phyloP scores from a whole-genome alignment of 2,797 vertebrate genomes.

The Odontamblyopus lacepedii region DNA sequence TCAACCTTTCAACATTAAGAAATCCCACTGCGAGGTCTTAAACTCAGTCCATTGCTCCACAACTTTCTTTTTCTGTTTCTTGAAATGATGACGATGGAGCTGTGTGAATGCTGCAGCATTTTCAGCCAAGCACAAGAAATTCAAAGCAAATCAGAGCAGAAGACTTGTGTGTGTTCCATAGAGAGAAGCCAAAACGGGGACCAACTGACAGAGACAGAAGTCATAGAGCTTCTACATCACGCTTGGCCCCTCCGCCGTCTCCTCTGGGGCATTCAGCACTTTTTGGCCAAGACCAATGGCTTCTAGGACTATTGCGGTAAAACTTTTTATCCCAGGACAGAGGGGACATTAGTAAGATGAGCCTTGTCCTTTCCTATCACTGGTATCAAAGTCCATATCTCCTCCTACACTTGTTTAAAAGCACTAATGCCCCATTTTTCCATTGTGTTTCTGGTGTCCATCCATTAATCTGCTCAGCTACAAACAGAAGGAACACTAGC shows the following conservation, averaged over 20 bases:
- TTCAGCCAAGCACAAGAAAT: too few relatives aligned
- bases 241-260: constrained; percentile 19
- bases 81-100: constrained; percentile 53
- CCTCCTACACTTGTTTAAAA: constrained; percentile 6
- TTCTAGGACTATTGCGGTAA: constrained; percentile 42
- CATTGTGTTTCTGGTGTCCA: constrained; percentile 30
- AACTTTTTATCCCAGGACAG: constrained; percentile 37
- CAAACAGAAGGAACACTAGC: neutral
- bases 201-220: constrained; percentile 48
- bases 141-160: constrained; percentile 62
- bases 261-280: constrained; percentile 23
- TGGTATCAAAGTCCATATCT: constrained; percentile 43
- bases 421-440: constrained; percentile 21
- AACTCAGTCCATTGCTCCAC: neutral
- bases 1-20: neutral
- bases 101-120: constrained; percentile 47
- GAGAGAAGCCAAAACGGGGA: constrained; percentile 48
- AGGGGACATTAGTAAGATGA: constrained; percentile 64
- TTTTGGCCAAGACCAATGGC: constrained; percentile 51
- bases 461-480: constrained; percentile 40
- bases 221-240: constrained; percentile 35
- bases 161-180: constrained; percentile 33
- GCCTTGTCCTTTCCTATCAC: constrained; percentile 44
- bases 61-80: constrained; percentile 29
- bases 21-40: neutral